Base-by-base conservation (phyloP, 2,113 vertebrate species). In the Petrocephalus zakoni region DNA sequence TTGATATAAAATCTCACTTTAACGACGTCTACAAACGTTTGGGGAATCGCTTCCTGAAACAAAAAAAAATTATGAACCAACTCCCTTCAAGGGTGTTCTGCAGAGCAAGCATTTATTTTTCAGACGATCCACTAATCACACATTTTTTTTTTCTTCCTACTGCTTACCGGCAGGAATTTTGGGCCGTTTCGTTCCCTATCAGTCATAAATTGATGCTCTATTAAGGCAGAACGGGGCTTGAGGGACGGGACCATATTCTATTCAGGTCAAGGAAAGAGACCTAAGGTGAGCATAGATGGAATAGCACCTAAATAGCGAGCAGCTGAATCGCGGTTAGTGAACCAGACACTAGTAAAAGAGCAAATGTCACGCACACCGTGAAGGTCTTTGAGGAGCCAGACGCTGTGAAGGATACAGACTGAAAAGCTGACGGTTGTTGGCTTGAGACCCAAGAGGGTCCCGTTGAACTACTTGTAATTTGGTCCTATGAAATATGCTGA, bases 91-190 rank as follows among this genome's bases (percentile, higher is more conserved):
- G 85, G 2, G 52, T 42, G 52, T 22, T 88, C 21, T 82, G 51
- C 68, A 81, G 64, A 56, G 17, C 52, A 37, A 25, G 51, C 34
- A 5, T 22, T 88, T 88, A 88, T 88, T 88, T 37, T 37, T 88
- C 49, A 42, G 37, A 29, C 2, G 25, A 81, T 51, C 75, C 49
- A 55, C 49, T 82, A 9, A 82, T 53, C 68, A 53, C 21, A 75
- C 49, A 25, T 17, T 78, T 82, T 52, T 51, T 78, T 78, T 47
- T 29, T 17, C 13, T 9, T 1, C 1, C 1, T 42, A 1, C 42
- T 42, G 13, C 46, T 49, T 49, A n/a, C 61, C 61, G 22, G 51
- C 15, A 19, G 78, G 1, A 55, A 56, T 81, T 34, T 29, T 17
- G 68, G 47, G n/a, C n/a, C 17, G 29, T 78, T 78, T 53, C 6